Evolutionary conservation across 2,797 vertebrate genomes (phyloP).

Genomic region (Ctenopoma kingsleyae): DNA sequence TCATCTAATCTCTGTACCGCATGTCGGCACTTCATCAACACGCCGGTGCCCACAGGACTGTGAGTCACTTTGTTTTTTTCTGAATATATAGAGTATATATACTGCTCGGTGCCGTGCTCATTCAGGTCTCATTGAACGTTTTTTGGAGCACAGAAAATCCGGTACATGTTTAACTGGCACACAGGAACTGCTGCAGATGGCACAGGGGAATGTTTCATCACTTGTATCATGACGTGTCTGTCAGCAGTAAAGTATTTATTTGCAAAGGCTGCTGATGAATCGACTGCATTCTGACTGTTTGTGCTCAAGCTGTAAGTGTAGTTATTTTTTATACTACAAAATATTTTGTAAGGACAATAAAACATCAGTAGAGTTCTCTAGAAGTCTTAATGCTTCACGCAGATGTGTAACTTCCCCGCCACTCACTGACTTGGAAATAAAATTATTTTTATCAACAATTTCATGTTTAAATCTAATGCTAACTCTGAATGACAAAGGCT

Average conservation of each 20-base stretch:
- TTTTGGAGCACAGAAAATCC: slow-evolving; percentile 2
- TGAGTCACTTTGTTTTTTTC: slow-evolving; percentile 3
- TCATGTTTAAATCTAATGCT: slow-evolving; percentile 1
- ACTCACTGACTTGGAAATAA: slow-evolving; percentile 39
- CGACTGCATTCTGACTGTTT: not conserved
- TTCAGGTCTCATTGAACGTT: slow-evolving; percentile 15
- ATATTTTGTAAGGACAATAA: not conserved
- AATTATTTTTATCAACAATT: not conserved
- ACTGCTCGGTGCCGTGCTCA: not conserved
- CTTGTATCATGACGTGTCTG: slow-evolving; percentile 1
- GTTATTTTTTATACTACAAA: slow-evolving; percentile 24
- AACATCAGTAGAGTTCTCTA: not conserved
- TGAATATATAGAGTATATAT: not conserved
- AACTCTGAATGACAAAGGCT: not conserved
- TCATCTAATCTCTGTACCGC: not conserved
- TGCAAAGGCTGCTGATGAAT: slow-evolving; percentile 9
- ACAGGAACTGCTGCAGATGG: slow-evolving; percentile 24
- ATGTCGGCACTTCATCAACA: not conserved
- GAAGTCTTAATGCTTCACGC: slow-evolving; percentile 6
- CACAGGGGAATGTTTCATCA: not conserved
- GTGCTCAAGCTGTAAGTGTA: slow-evolving; percentile 10
- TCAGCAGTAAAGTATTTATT: slow-evolving; percentile 40
- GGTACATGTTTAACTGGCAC: not conserved
- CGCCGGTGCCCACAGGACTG: slow-evolving; percentile 4
- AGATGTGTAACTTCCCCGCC: slow-evolving; percentile 7